phyloP scores from a whole-genome alignment of 2,888 invertebrate species.

The Troilus luridus region DNA sequence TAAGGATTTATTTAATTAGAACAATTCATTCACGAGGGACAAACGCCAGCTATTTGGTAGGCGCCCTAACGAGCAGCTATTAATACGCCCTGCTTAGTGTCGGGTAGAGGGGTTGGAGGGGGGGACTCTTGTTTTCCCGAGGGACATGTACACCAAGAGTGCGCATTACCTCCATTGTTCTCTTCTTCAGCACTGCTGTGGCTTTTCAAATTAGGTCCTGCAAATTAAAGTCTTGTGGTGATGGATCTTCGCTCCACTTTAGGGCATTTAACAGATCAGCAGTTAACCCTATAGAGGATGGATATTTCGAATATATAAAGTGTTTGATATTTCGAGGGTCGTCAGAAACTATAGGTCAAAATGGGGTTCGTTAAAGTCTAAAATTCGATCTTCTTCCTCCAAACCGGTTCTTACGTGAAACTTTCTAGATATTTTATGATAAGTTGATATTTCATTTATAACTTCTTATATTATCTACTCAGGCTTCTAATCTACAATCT shows the following conservation, averaged over 20 bases:
- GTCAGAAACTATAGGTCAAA: no score
- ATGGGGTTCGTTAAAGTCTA: no score
- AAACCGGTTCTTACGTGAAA: no score
- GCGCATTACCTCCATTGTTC: neutral
- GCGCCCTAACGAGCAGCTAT: conserved; percentile 40
- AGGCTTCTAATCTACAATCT: no score
- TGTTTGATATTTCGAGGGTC: no score
- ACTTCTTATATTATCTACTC: no score
- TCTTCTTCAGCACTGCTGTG: neutral
- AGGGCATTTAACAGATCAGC: no score
- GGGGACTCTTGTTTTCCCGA: neutral
- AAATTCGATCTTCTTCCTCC: no score
- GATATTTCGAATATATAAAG: no score
- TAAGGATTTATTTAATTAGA: conserved; percentile 46
- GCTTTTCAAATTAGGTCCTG: neutral
- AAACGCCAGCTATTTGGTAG: conserved; percentile 32
- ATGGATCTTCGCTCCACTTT: neutral
- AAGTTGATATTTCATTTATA: no score
- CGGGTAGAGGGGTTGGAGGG: neutral
- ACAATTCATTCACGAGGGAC: conserved; percentile 13
- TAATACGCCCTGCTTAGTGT: neutral
- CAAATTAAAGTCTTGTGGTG: neutral
- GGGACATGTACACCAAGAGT: neutral
- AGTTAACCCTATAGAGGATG: no score
- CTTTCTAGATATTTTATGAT: no score